Percentiles rank a stretch among this genome's conserved stretches.
These are phyloP conservation scores for Hipparchia semele DNA, from an alignment of 2,888 invertebrate species.

Conservation along the genomic window DNA sequence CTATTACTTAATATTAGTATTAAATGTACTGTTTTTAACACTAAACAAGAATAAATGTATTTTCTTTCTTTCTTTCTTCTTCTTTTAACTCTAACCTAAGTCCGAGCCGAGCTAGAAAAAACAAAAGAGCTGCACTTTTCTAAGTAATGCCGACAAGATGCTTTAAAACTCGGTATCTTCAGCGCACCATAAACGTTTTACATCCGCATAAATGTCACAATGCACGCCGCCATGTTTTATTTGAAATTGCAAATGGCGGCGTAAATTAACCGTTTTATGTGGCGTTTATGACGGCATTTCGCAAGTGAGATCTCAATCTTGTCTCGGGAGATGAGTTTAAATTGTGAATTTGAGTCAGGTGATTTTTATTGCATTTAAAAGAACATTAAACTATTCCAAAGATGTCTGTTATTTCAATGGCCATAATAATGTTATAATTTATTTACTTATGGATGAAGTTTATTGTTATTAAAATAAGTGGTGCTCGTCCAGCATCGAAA, in stretches of 20 bases:
- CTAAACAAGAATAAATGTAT: too few relatives aligned
- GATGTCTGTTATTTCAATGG: too few relatives aligned
- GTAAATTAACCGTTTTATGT: constrained; percentile 55
- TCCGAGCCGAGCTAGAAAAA: not conserved
- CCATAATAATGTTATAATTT: too few relatives aligned
- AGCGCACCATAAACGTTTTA: constrained; percentile 44
- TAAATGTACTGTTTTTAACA: too few relatives aligned
- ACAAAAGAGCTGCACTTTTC: constrained; percentile 1
- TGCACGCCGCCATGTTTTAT: constrained; percentile 47
- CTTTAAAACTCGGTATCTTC: constrained; percentile 36
- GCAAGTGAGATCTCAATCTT: constrained; percentile 48
- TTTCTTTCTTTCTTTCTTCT: too few relatives aligned
- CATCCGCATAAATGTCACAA: constrained; percentile 47
- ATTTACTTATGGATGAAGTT: too few relatives aligned
- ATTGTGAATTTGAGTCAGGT: constrained; percentile 7
- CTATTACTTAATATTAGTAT: too few relatives aligned
- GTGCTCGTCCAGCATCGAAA: too few relatives aligned
- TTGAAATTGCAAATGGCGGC: constrained; percentile 48
- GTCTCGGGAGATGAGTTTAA: not conserved
- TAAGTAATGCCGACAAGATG: constrained; percentile 5
- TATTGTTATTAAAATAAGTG: too few relatives aligned
- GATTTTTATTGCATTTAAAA: not conserved
- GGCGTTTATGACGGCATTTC: constrained; percentile 52
- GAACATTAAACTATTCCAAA: not conserved
- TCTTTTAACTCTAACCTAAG: too few relatives aligned